Evolutionary conservation across 1,140 invertebrate genomes (phyloP).

Genomic region (Temnothorax curvispinosus): DNA sequence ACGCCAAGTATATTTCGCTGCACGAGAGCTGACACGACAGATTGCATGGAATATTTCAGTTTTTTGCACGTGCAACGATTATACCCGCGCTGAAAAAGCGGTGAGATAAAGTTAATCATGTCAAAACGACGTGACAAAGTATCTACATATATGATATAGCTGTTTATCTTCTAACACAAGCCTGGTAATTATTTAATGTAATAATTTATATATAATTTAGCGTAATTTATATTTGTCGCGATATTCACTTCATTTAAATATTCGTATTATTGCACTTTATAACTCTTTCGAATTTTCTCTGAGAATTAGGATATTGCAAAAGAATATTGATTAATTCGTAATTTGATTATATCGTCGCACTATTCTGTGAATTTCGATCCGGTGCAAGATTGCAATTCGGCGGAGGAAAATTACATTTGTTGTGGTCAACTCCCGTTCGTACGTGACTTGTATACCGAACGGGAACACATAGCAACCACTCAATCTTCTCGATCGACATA

Average conservation of each 20-base stretch:
- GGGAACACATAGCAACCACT: neutral
- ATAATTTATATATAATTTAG: neutral
- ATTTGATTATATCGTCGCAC: neutral
- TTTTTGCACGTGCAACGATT: conserved; percentile 12
- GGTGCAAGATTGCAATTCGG: conserved; percentile 32
- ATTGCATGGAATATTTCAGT: conserved; percentile 19
- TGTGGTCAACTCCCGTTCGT: conserved; percentile 8
- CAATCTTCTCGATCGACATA: conserved; percentile 11
- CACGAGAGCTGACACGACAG: conserved; percentile 28
- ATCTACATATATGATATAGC: neutral
- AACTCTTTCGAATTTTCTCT: neutral
- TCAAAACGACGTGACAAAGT: neutral
- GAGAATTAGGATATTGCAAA: neutral
- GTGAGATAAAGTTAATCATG: neutral
- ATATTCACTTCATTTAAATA: neutral
- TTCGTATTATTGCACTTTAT: neutral
- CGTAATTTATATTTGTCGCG: neutral
- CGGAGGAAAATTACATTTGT: conserved; percentile 47
- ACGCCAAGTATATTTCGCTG: conserved; percentile 45
- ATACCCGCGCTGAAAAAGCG: neutral
- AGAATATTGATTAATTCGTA: conserved; percentile 26
- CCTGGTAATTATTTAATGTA: neutral
- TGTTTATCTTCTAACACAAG: neutral
- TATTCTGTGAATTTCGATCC: conserved; percentile 5
- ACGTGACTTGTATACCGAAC: conserved; percentile 34